Conservation (phyloP, 1,140 invertebrate genomes). For the Elysia chlorotica region DNA sequence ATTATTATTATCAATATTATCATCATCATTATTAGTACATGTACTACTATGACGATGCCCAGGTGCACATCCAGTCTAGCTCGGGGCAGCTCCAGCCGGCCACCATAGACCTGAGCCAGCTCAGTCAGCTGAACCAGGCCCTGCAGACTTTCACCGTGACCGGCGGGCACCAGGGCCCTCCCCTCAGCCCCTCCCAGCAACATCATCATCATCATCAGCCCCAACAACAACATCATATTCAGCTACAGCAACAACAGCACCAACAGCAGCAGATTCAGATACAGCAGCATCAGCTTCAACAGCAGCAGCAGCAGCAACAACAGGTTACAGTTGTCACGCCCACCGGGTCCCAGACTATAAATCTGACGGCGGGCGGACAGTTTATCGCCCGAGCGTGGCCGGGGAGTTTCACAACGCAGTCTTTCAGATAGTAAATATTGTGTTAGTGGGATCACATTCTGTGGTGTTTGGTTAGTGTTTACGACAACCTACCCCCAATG, state of each 20-base stretch:
- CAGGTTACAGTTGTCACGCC: constrained; percentile 28
- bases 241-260: no score
- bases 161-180: constrained; percentile 23
- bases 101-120: constrained; percentile 58
- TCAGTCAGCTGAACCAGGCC: constrained; percentile 56
- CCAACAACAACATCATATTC: no score
- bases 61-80: constrained; percentile 44
- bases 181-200: constrained; percentile 25
- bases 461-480: no score
- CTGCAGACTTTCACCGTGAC: constrained; percentile 41
- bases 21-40: not conserved
- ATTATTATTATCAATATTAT: not conserved
- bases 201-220: no score
- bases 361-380: constrained; percentile 7
- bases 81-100: constrained; percentile 34
- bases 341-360: constrained; percentile 21
- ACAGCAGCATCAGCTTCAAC: no score
- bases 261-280: no score
- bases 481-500: no score
- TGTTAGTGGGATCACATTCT: no score
- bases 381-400: constrained; percentile 14
- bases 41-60: not conserved
- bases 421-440: no score
- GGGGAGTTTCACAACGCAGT: not conserved
- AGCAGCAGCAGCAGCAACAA: no score